Conservation (phyloP, 2,113 vertebrate species). For the Miniopterus natalensis region DNA sequence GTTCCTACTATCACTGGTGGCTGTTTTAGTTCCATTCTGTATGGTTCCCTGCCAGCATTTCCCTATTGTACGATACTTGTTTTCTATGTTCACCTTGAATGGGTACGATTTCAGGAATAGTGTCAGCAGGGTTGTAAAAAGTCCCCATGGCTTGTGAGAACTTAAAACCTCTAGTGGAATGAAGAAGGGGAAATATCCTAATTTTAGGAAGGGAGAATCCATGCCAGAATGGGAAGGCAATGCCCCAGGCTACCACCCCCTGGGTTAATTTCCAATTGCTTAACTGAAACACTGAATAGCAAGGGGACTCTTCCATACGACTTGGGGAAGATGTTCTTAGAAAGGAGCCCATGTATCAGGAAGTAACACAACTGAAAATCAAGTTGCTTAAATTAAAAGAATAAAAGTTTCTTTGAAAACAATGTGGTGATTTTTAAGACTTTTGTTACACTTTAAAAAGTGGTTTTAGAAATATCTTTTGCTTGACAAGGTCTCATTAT, state of each 20-base stretch:
- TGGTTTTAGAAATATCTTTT: conserved; percentile 33
- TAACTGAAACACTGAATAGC: background rate
- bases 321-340: background rate
- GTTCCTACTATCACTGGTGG: background rate
- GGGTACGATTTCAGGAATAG: background rate
- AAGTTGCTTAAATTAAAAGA: background rate
- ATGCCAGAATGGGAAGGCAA: background rate
- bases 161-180: background rate
- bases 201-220: conserved; percentile 43
- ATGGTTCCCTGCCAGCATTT: background rate
- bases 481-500: conserved; percentile 24
- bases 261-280: background rate
- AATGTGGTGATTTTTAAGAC: background rate
- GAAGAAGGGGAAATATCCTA: background rate
- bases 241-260: background rate
- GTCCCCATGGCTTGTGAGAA: background rate
- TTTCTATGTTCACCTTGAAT: background rate
- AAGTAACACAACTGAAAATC: background rate
- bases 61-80: background rate
- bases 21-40: background rate
- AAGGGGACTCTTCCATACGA: background rate
- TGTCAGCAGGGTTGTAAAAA: background rate
- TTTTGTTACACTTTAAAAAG: conserved; percentile 14
- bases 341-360: background rate
- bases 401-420: conserved; percentile 46